phyloP scores from a whole-genome alignment of 2,113 vertebrate species.

The Brachypodius melanocephalos region DNA sequence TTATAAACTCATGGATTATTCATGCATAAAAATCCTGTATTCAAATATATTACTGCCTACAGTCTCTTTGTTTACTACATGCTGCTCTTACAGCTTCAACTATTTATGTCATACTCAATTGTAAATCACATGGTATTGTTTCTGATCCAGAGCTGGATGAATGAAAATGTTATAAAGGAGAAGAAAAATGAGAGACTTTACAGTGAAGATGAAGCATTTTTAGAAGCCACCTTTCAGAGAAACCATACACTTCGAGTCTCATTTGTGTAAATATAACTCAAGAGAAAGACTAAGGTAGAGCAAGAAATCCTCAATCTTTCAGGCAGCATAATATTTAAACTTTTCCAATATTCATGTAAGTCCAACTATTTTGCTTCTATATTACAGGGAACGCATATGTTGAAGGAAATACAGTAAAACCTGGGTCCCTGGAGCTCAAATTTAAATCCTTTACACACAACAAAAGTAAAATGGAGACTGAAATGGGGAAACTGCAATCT shows the following conservation, averaged over 20 bases:
- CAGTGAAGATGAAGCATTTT: background rate
- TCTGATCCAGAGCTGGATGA: slow-evolving; percentile 11
- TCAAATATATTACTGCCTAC: slow-evolving; percentile 41
- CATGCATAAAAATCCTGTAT: slow-evolving; percentile 23
- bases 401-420: background rate
- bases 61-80: slow-evolving; percentile 58
- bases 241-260: background rate
- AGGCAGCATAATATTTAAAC: background rate
- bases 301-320: background rate
- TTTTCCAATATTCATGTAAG: background rate
- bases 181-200: background rate
- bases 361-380: background rate
- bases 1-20: slow-evolving; percentile 50
- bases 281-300: background rate
- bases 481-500: slow-evolving; percentile 40
- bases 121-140: slow-evolving; percentile 32
- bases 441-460: slow-evolving; percentile 6
- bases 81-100: slow-evolving; percentile 19
- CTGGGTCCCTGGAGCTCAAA: background rate
- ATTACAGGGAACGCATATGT: background rate
- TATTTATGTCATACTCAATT: background rate
- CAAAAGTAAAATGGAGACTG: slow-evolving; percentile 5
- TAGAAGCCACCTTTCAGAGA: background rate
- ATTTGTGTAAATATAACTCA: background rate
- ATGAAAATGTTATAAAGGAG: background rate